Base-by-base conservation (phyloP, 2,113 vertebrate species). In the Pseudorectes ferrugineus region DNA sequence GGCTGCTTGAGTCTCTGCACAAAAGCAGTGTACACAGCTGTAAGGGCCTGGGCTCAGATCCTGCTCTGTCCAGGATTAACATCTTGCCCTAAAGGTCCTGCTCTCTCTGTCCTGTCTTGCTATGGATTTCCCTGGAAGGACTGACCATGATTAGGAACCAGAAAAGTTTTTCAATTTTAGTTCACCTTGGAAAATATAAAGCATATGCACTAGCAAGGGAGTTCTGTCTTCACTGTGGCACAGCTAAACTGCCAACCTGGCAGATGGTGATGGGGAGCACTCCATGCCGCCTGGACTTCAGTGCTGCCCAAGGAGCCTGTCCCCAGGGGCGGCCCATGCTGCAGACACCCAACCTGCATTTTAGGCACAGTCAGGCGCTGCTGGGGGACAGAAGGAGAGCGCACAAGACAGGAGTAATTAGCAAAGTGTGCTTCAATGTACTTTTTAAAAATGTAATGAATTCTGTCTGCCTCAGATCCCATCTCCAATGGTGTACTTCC, bases 261-360 rank as follows among this genome's bases (percentile, higher is more conserved):
- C 26, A 42, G 9, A 3, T 5, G 12, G 76, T 9, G 49, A 19
- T 24, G 49, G 59, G 42, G 36, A 57, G 58, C 33, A 21, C 7
- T 5, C 54, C 23, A 3, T 13, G 28, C 45, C 59, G 16, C 5
- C 23, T 14, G 65, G 42, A 21, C 35, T 63, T 57, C 36, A 19
- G 26, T 23, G 45, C 26, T 59, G 54, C 62, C 28, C 54, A 21
- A 43, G 38, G 42, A 68, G 28, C 23, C 18, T 14, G 66, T 36
- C 13, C 31, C 29, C 66, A 25, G 14, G 40, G 35, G 10, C 0
- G 0, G 16, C 23, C 40, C 13, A 8, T 15, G 70, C 51, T 51
- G 19, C 0, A 0, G 22, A 65, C 6, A 46, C 36, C n/a, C 36
- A 10, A 1, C 55, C 25, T 14, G 1, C 23, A 6, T 23, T 51